Evolutionary conservation across 1,140 invertebrate genomes (phyloP).

Genomic region (Papilio polyxenes): DNA sequence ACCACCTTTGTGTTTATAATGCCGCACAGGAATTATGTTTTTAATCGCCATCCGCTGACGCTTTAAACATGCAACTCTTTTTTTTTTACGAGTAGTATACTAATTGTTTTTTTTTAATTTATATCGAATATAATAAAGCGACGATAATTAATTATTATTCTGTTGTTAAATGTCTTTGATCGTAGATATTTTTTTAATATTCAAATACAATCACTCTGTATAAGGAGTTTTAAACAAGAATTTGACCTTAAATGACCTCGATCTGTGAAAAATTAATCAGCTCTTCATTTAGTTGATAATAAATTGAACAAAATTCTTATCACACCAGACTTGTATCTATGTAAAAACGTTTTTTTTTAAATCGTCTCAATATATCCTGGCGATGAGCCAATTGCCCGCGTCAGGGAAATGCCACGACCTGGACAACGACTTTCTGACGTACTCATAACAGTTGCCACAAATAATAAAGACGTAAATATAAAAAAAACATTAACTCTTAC

Average conservation of each 20-base stretch:
- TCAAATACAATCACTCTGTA: too few relatives aligned
- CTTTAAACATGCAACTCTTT: neutral
- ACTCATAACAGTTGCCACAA: constrained; percentile 27
- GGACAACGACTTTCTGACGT: constrained; percentile 18
- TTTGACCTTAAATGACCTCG: too few relatives aligned
- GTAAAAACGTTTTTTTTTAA: constrained; percentile 4
- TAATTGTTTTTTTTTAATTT: neutral
- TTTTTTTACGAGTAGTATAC: neutral
- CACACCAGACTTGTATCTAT: neutral
- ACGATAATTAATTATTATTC: neutral
- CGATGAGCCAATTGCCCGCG: neutral
- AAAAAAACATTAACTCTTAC: constrained; percentile 24
- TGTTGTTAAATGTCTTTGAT: neutral
- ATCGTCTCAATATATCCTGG: constrained; percentile 23
- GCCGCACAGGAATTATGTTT: neutral
- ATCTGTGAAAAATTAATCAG: too few relatives aligned
- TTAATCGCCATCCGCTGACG: neutral
- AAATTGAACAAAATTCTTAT: neutral
- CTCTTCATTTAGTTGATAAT: too few relatives aligned
- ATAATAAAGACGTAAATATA: constrained; percentile 30
- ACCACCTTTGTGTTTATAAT: constrained; percentile 23
- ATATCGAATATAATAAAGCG: neutral
- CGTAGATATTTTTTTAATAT: too few relatives aligned
- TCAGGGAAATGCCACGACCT: constrained; percentile 19
- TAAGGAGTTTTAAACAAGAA: too few relatives aligned